phyloP scores from a whole-genome alignment of 1,140 invertebrate species.

The Rhagoletis pomonella region DNA sequence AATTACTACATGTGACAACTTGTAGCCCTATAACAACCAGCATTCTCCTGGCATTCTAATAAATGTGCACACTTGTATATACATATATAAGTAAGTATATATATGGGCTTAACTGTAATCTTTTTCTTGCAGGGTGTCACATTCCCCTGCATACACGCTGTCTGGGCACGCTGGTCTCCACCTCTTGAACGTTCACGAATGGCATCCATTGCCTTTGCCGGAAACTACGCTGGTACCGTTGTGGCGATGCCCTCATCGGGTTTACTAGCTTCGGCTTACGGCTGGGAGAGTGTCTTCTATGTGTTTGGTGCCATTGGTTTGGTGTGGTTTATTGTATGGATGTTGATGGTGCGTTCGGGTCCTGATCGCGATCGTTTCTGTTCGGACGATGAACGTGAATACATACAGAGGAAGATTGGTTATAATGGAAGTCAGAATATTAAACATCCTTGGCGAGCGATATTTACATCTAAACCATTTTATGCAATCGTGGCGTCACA shows the following conservation, averaged over 20 bases:
- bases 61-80: no score
- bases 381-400: slow-evolving; percentile 83
- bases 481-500: slow-evolving; percentile 94
- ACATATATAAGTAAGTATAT: no score
- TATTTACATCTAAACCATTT: slow-evolving; percentile 88
- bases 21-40: no score
- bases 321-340: slow-evolving; percentile 84
- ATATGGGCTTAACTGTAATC: slow-evolving; percentile 53
- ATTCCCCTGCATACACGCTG: slow-evolving; percentile 91
- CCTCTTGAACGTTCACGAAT: slow-evolving; percentile 86
- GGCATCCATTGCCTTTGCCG: slow-evolving; percentile 86
- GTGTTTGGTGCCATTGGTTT: slow-evolving; percentile 86
- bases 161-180: slow-evolving; percentile 93
- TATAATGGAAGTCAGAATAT: slow-evolving; percentile 72
- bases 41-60: no score
- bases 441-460: slow-evolving; percentile 85
- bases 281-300: slow-evolving; percentile 93
- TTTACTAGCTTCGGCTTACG: slow-evolving; percentile 81
- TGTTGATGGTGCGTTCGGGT: slow-evolving; percentile 82
- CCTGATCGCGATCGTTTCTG: slow-evolving; percentile 87
- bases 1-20: no score
- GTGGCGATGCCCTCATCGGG: slow-evolving; percentile 87
- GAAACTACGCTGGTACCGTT: slow-evolving; percentile 88
- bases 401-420: slow-evolving; percentile 79
- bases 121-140: slow-evolving; percentile 84